These are phyloP conservation scores for Loriculus beryllinus DNA, from an alignment of 2,797 vertebrate species.

Conservation along the genomic window DNA sequence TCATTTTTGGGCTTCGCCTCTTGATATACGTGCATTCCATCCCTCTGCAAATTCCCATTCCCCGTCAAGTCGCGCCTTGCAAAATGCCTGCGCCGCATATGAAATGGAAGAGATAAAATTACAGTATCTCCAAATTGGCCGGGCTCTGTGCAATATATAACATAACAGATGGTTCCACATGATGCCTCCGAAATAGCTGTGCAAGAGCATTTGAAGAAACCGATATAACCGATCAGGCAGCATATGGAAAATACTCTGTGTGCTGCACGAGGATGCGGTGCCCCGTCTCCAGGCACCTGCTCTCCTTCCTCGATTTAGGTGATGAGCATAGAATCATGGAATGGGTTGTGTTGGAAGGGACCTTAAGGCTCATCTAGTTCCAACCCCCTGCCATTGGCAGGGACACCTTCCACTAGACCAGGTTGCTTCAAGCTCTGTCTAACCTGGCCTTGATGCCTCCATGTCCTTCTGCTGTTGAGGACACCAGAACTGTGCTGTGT, in stretches of 20 bases:
- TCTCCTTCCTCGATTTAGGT: background rate
- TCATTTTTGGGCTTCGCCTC: background rate
- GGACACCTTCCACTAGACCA: background rate
- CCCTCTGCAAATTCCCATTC: slow-evolving; percentile 45
- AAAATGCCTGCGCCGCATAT: slow-evolving; percentile 72
- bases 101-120: slow-evolving; percentile 78
- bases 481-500: background rate
- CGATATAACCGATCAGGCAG: slow-evolving; percentile 63
- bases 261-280: slow-evolving; percentile 8
- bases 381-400: background rate
- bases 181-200: slow-evolving; percentile 72
- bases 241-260: slow-evolving; percentile 64
- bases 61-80: slow-evolving; percentile 55
- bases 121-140: slow-evolving; percentile 74
- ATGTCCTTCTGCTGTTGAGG: background rate
- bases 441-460: background rate
- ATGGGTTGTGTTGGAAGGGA: background rate
- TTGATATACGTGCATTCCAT: background rate
- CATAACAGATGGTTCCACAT: slow-evolving; percentile 78
- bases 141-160: slow-evolving; percentile 75
- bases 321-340: background rate
- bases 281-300: slow-evolving; percentile 53
- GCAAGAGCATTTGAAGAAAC: slow-evolving; percentile 65
- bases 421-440: background rate
- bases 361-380: background rate